phyloP scores from a whole-genome alignment of 2,113 vertebrate genomes.

The Oryzias melastigma region DNA sequence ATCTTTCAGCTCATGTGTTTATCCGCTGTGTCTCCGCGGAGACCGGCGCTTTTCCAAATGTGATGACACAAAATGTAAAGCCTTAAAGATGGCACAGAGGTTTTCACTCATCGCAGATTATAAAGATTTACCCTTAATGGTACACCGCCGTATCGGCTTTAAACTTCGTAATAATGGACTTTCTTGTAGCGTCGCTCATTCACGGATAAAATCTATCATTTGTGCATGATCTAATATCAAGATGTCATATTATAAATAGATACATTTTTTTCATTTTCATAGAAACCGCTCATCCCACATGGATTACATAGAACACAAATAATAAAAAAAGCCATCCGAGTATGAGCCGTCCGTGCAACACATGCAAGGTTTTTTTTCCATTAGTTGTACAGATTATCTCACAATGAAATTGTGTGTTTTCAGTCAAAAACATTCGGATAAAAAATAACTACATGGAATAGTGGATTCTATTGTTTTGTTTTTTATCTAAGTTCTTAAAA shows the following conservation, averaged over 20 bases:
- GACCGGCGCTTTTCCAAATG: slow-evolving; percentile 18
- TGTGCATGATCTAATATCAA: slow-evolving; percentile 9
- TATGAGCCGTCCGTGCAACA: not conserved
- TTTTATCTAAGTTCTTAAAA: not conserved
- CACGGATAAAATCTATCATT: slow-evolving; percentile 19
- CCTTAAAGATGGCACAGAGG: slow-evolving; percentile 11
- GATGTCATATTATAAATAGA: not conserved
- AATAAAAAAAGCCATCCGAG: not conserved
- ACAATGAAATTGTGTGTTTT: rapidly evolving
- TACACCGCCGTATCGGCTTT: slow-evolving; percentile 1
- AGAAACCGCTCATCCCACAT: not conserved
- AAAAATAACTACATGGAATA: not conserved
- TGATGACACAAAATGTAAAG: slow-evolving; percentile 5
- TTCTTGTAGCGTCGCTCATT: not conserved
- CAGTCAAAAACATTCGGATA: not conserved
- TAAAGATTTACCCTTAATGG: slow-evolving; percentile 11
- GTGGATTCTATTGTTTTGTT: not conserved
- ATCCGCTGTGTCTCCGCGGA: slow-evolving; percentile 14
- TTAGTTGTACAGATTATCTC: slow-evolving; percentile 9
- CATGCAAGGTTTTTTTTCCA: not conserved
- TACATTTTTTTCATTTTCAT: not conserved
- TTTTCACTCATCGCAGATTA: slow-evolving; percentile 14
- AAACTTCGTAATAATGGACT: slow-evolving; percentile 26
- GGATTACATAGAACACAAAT: slow-evolving; percentile 14
- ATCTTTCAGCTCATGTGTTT: slow-evolving; percentile 34